Evolutionary conservation across 2,797 vertebrate species (phyloP).

Genomic region (Acipenser transmontanus): DNA sequence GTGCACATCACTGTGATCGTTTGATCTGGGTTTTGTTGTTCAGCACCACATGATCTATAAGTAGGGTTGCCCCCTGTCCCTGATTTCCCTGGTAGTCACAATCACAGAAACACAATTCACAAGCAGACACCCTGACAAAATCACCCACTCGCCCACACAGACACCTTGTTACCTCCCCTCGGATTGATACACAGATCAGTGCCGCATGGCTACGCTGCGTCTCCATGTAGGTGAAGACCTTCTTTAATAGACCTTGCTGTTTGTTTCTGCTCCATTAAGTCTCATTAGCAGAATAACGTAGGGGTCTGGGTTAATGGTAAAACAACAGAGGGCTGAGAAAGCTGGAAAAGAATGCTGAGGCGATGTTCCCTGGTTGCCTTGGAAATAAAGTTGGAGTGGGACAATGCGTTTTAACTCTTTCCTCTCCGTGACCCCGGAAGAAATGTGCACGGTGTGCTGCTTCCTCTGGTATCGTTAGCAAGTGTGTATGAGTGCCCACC

Average conservation of each 20-base stretch:
- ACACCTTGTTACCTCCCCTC: conserved; percentile 23
- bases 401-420: background rate
- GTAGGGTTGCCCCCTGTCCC: too few species aligned
- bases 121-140: too few species aligned
- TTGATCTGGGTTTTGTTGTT: too few species aligned
- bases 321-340: conserved; percentile 10
- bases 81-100: too few species aligned
- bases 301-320: conserved; percentile 14
- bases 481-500: background rate
- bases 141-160: background rate
- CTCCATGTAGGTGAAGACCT: background rate
- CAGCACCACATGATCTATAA: too few species aligned
- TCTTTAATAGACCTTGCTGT: conserved; percentile 30
- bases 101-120: too few species aligned
- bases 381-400: background rate
- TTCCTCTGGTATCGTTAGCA: background rate
- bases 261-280: conserved; percentile 48
- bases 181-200: conserved; percentile 37
- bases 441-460: background rate
- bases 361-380: background rate
- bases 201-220: background rate
- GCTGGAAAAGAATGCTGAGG: background rate
- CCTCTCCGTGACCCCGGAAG: background rate
- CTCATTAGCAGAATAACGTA: conserved; percentile 32
- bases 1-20: too few species aligned